Base-by-base conservation (phyloP, 2,888 invertebrate genomes). In the Panorpa germanica region DNA sequence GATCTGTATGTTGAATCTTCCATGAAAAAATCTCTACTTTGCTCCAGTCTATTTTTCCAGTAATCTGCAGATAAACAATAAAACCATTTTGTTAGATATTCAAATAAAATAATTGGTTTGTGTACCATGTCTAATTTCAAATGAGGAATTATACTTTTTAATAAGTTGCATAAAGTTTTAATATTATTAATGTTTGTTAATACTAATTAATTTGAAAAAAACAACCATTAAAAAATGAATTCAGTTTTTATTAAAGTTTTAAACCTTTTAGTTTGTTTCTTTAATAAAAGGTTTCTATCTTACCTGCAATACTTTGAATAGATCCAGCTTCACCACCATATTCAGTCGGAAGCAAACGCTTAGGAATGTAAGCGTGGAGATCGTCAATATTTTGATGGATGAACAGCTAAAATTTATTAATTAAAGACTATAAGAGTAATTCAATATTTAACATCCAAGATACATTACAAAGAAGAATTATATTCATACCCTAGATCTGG, bases 281-380 rank as follows among this genome's bases (percentile, higher is more conserved):
- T n/a, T n/a, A n/a, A n/a, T n/a, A n/a, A n/a, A n/a, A n/a, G n/a
- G n/a, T n/a, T n/a, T n/a, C n/a, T n/a, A n/a, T n/a, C 40, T 39
- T 50, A 64, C 66, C 58, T 32, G 52, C 55, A 25, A 67, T 41
- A 37, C 61, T 57, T 37, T 56, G 48, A 20, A 65, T 31, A 13
- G 57, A 45, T 6, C 59, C 60, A 33, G 57, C 61, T 19, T 56
- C 54, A 0, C 69, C 68, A 10, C 64, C 67, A 38, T 64, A 66
- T 43, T 70, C 66, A 8, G 46, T 45, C 0, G 67, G 68, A 8
- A 68, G 44, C 28, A 63, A 43, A 6, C 49, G 43, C 36, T 56
- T 55, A 0, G 68, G 63, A 35, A 68, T 49, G 15, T 48, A 37
- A 39, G 63, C 52, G 40, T 60, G 56, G 26, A 67, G 44, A 5